phyloP scores from a whole-genome alignment of 1,140 invertebrate genomes.

The Ceratina australensis region DNA sequence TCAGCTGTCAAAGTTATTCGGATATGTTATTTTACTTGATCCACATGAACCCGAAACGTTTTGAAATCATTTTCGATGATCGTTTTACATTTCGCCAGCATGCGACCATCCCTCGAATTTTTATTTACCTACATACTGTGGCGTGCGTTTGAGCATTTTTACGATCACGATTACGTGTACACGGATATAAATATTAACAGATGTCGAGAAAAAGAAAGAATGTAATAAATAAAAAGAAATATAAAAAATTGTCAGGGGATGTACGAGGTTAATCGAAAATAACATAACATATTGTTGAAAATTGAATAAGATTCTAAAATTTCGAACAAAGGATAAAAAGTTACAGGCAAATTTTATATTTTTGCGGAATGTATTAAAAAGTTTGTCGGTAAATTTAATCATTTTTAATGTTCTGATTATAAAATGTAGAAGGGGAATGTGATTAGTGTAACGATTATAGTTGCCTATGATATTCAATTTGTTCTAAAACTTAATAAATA shows the following conservation, averaged over 20 bases:
- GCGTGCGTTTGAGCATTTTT: background rate
- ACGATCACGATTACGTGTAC: no score
- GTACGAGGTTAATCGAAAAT: constrained; percentile 17
- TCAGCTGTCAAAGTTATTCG: constrained; percentile 17
- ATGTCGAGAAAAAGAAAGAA: background rate
- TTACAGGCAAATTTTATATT: background rate
- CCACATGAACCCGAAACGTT: background rate
- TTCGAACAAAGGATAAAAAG: background rate
- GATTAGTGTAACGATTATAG: background rate
- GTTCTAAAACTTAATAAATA: background rate
- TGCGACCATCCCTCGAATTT: background rate
- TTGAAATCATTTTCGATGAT: background rate
- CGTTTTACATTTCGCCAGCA: background rate
- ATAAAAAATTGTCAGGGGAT: constrained; percentile 15
- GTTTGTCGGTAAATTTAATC: background rate
- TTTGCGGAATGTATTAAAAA: background rate
- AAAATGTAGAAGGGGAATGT: no score
- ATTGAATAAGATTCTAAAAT: background rate
- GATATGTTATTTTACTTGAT: constrained; percentile 1
- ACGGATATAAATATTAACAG: background rate
- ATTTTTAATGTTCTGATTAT: background rate
- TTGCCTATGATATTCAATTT: constrained; percentile 9
- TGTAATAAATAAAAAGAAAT: constrained; percentile 13
- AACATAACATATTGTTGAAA: background rate
- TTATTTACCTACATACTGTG: background rate